These are phyloP conservation scores for Drosophila pseudoananassae DNA, from an alignment of 1,140 invertebrate genomes.

Conservation along the genomic window DNA sequence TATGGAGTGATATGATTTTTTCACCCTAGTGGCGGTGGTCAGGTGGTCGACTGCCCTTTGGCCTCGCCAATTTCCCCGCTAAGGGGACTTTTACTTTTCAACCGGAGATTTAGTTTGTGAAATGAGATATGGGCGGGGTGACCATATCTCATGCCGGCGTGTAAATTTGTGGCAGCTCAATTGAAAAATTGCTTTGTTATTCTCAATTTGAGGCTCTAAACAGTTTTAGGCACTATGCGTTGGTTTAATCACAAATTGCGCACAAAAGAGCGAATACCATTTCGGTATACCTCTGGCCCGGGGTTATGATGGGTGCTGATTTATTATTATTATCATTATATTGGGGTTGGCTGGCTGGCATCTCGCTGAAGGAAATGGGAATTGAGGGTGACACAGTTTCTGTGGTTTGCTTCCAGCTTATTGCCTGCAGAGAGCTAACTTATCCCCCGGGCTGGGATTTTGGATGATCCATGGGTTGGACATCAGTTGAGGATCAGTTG, in stretches of 20 bases:
- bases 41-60: slow-evolving; percentile 62
- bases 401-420: background rate
- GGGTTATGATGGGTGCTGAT: slow-evolving; percentile 48
- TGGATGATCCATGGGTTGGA: slow-evolving; percentile 13
- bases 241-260: slow-evolving; percentile 66
- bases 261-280: slow-evolving; percentile 52
- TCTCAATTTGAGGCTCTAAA: slow-evolving; percentile 77
- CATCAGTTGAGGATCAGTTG: slow-evolving; percentile 21
- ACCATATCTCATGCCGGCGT: slow-evolving; percentile 36
- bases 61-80: slow-evolving; percentile 39
- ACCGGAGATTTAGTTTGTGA: background rate
- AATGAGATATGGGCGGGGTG: background rate
- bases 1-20: slow-evolving; percentile 1
- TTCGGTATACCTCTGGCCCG: slow-evolving; percentile 40
- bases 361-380: slow-evolving; percentile 60
- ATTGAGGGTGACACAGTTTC: slow-evolving; percentile 66
- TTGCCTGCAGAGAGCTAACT: slow-evolving; percentile 7
- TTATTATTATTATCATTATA: slow-evolving; percentile 55
- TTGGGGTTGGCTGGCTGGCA: slow-evolving; percentile 39
- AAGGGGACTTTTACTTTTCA: slow-evolving; percentile 39
- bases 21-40: slow-evolving; percentile 11
- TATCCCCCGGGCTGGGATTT: slow-evolving; percentile 3
- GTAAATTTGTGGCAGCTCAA: slow-evolving; percentile 60
- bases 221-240: slow-evolving; percentile 73
- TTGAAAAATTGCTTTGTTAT: slow-evolving; percentile 83